Evolutionary conservation across 2,888 invertebrate genomes (phyloP).

Genomic region (Leptothorax acervorum): DNA sequence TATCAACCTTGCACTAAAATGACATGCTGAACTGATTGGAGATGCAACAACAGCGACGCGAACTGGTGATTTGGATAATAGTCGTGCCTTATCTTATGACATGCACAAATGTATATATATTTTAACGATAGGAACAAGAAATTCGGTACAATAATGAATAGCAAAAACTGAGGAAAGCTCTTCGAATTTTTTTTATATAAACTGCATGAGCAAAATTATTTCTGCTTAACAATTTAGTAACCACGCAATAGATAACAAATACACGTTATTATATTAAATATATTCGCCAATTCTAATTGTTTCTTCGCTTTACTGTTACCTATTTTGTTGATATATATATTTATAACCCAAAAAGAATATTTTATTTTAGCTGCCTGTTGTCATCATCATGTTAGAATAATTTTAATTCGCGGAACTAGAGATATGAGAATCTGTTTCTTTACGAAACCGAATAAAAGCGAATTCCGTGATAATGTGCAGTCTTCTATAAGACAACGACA

Average conservation of each 20-base stretch:
- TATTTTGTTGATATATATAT: background rate
- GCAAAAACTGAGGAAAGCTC: background rate
- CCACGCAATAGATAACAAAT: background rate
- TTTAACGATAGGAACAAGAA: background rate
- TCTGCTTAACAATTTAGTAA: background rate
- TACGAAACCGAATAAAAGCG: background rate
- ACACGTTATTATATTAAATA: background rate
- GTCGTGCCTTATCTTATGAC: background rate
- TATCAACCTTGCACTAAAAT: background rate
- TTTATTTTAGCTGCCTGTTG: background rate
- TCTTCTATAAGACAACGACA: background rate
- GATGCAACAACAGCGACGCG: background rate
- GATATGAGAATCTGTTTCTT: background rate
- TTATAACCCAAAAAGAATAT: background rate
- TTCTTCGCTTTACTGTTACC: background rate
- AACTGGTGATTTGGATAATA: constrained; percentile 3
- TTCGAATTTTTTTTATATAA: background rate
- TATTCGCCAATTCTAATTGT: background rate
- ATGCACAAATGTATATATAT: background rate
- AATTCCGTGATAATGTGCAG: background rate
- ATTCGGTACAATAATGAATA: background rate
- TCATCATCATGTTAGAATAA: background rate
- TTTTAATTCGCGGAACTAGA: background rate
- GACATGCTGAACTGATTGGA: background rate
- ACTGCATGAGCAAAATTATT: background rate